These are phyloP conservation scores for Actinemys pallida DNA, from an alignment of 2,113 vertebrate genomes.

Conservation along the genomic window DNA sequence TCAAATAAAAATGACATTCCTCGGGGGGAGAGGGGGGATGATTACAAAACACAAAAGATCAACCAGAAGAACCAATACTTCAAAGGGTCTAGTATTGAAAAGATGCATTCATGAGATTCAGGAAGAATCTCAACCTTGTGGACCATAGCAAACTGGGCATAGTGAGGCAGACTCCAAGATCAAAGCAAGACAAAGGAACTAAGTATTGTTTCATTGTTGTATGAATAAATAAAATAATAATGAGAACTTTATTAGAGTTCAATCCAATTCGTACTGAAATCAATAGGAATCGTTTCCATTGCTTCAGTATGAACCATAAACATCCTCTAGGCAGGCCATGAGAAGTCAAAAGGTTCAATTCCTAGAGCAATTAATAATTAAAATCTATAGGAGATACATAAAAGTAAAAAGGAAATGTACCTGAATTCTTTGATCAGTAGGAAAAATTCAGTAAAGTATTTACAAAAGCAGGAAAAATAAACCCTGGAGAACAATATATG, in stretches of 20 bases:
- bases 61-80: background rate
- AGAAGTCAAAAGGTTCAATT: too few species aligned
- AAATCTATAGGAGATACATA: background rate
- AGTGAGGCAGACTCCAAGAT: background rate
- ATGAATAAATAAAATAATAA: background rate
- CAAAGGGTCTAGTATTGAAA: background rate
- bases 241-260: background rate
- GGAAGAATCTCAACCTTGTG: background rate
- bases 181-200: background rate
- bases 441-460: background rate
- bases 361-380: background rate
- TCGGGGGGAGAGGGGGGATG: background rate
- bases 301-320: background rate
- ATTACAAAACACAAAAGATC: background rate
- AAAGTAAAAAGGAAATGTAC: background rate
- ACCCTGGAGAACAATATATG: background rate
- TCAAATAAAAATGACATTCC: background rate
- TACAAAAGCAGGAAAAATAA: background rate
- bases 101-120: background rate
- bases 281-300: background rate
- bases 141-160: background rate
- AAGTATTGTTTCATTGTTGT: background rate
- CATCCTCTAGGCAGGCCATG: background rate
- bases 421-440: background rate
- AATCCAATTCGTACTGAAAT: background rate